Conservation (phyloP, 2,888 invertebrate genomes). For the Ecliptopera silaceata region DNA sequence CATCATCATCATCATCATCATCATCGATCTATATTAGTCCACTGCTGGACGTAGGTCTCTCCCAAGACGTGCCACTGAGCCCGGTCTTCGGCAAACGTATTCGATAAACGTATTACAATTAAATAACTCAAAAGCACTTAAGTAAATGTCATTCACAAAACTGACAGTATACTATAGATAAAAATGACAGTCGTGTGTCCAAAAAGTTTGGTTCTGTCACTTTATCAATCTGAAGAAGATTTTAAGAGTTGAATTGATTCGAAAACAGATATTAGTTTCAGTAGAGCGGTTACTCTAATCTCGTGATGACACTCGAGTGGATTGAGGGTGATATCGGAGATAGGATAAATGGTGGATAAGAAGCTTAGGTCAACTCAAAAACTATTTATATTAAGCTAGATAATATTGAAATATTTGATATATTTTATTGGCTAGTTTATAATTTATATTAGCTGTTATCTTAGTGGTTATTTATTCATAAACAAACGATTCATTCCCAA, state of each 20-base stretch:
- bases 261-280: slow-evolving; percentile 37
- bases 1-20: too few relatives aligned
- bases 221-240: slow-evolving; percentile 58
- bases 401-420: not conserved
- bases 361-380: slow-evolving; percentile 11
- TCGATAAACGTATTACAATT: too few relatives aligned
- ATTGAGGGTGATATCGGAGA: slow-evolving; percentile 29
- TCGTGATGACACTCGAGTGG: slow-evolving; percentile 31
- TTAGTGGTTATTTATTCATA: too few relatives aligned
- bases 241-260: slow-evolving; percentile 42
- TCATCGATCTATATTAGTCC: too few relatives aligned
- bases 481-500: too few relatives aligned
- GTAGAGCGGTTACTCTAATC: slow-evolving; percentile 34
- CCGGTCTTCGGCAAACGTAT: too few relatives aligned
- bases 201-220: slow-evolving; percentile 73
- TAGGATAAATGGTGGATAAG: slow-evolving; percentile 17
- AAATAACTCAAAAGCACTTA: too few relatives aligned
- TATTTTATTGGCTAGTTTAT: too few relatives aligned
- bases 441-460: too few relatives aligned
- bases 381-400: not conserved
- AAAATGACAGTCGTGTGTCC: slow-evolving; percentile 3
- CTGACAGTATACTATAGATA: not conserved
- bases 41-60: too few relatives aligned
- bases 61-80: too few relatives aligned
- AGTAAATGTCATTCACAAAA: not conserved